These are phyloP conservation scores for Silurus aristotelis DNA, from an alignment of 2,797 vertebrate species.

Conservation along the genomic window DNA sequence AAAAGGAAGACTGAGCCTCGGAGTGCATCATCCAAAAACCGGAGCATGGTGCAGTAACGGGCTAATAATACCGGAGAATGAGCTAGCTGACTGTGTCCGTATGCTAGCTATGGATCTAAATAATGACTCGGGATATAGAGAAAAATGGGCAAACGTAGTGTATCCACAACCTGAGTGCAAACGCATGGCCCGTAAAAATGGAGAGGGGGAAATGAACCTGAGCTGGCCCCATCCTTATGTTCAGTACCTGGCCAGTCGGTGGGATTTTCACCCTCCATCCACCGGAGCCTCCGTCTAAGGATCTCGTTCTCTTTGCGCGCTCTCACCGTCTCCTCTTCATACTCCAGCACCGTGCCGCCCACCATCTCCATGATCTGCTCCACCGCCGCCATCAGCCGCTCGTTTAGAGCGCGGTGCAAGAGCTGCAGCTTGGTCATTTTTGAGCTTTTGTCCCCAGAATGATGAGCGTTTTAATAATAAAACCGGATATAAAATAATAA, in stretches of 20 bases:
- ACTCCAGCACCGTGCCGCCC: conserved; percentile 61
- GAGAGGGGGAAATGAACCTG: background rate
- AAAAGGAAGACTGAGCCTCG: background rate
- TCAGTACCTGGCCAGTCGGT: conserved; percentile 53
- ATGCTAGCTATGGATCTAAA: conserved; percentile 1
- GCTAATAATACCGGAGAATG: background rate
- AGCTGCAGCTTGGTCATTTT: conserved; percentile 61
- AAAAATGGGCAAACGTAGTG: background rate
- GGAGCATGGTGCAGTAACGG: background rate
- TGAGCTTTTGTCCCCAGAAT: background rate
- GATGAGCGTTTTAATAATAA: background rate
- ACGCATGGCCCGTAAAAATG: background rate
- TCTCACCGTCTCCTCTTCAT: conserved; percentile 58
- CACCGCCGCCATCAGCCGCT: conserved; percentile 61
- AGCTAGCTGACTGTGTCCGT: conserved; percentile 2
- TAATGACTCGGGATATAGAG: no score
- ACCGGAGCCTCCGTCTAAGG: conserved; percentile 56
- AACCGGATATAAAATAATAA: background rate
- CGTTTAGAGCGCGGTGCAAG: conserved; percentile 58
- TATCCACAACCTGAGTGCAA: background rate
- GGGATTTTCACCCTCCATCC: conserved; percentile 45
- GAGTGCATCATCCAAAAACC: background rate
- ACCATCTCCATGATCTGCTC: conserved; percentile 63
- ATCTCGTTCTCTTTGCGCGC: conserved; percentile 59
- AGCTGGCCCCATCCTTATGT: background rate